Evolutionary conservation across 2,888 invertebrate species (phyloP), one percentile per base, ranked within the genome.

Genomic region (Papilio gigon): DNA sequence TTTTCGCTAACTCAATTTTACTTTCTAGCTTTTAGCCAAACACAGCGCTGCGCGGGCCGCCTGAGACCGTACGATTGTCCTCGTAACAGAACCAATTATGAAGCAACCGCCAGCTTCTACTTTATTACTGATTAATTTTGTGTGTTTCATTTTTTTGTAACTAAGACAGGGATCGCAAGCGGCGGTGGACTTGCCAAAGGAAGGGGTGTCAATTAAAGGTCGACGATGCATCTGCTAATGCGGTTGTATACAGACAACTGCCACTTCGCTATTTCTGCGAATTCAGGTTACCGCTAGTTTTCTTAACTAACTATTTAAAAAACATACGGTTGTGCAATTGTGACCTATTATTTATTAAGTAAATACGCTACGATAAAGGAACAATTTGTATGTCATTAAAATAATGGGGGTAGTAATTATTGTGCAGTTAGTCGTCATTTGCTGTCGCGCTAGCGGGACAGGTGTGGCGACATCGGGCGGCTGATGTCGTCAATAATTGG

Each of bases 1-100:
- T 68, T 68, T 60, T 33, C 14, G 30, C 50, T 60, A 68, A 65
- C 59, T 60, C 60, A 64, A 68, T 68, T 68, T 60, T 64, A 65
- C 64, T 68, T 68, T 68, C 30, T 22, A 59, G 59, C 65, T 61
- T 65, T 65, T 69, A 65, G 12, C 37, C 25, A 69, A 53, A 65
- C 59, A 59, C 35, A 22, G n/a, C 27, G 33, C 22, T 3, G 14
- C 22, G 30, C 30, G 25, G 27, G n/a, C 30, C 68, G 64, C 68
- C 68, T 68, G 68, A n/a, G 63, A 17, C 62, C 58, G 5, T 14
- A 30, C 67, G 30, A 40, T 53, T 53, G 53, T 42, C 33, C 12
- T 47, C 33, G 2, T 17, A 14, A 0, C 25, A 50, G 17, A 63
- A 50, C 22, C 37, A 37, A 50, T 50, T 63, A 50, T 50, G 14